Conservation (phyloP, 1,140 invertebrate species). For the Macrobrachium nipponense region DNA sequence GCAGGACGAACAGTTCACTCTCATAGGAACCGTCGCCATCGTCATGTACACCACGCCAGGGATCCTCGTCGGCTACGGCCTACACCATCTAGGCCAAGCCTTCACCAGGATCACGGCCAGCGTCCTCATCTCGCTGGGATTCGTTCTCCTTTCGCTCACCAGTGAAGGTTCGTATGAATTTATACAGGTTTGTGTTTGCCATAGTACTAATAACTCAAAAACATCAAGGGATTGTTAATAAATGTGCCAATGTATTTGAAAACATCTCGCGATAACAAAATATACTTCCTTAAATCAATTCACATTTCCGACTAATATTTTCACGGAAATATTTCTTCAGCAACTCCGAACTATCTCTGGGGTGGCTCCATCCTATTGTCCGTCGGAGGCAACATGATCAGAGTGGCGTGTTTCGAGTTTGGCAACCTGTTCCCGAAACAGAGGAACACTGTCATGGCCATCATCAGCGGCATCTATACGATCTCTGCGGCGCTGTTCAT, state of each 20-base stretch:
- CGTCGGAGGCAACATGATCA: constrained; percentile 51
- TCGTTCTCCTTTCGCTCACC: constrained; percentile 32
- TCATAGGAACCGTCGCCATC: constrained; percentile 41
- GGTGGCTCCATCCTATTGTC: constrained; percentile 44
- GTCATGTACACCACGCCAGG: constrained; percentile 51
- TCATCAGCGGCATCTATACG: constrained; percentile 56
- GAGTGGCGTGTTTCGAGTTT: constrained; percentile 39
- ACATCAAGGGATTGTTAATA: not conserved
- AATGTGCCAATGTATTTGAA: not conserved
- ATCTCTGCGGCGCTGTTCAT: constrained; percentile 43
- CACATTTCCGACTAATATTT: too few species aligned
- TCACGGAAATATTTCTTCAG: not conserved
- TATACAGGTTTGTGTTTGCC: not conserved
- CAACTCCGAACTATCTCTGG: constrained; percentile 25
- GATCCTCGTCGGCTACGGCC: constrained; percentile 47
- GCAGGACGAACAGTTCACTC: constrained; percentile 50
- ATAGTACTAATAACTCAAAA: not conserved
- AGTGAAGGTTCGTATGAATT: constrained; percentile 22
- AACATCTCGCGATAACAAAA: too few species aligned
- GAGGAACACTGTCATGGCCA: constrained; percentile 44
- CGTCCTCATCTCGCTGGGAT: constrained; percentile 14
- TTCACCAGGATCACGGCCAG: constrained; percentile 41
- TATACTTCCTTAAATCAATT: too few species aligned
- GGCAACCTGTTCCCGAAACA: constrained; percentile 53
- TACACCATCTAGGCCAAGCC: constrained; percentile 51